A percentile compares a stretch with the other conserved stretches of the same genome.
phyloP scores from a whole-genome alignment of 2,113 vertebrate genomes.

The Jaculus jaculus region DNA sequence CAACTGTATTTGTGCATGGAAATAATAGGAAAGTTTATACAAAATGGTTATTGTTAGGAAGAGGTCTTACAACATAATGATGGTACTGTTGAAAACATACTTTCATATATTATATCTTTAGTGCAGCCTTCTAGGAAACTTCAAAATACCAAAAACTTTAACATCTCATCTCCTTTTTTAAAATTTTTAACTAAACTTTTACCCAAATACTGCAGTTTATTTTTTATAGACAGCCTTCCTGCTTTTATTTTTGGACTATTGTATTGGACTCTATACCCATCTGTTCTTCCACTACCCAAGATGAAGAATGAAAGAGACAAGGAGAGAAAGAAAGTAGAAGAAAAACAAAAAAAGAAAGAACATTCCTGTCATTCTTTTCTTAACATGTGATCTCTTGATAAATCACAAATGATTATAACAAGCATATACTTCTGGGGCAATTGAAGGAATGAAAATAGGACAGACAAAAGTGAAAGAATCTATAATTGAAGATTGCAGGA shows the following conservation, averaged over 20 bases:
- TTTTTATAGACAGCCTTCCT: background rate
- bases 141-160: background rate
- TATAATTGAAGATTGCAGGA: too few relatives aligned
- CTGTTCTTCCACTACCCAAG: background rate
- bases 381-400: background rate
- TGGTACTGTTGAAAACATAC: background rate
- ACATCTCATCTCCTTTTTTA: background rate
- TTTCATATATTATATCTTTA: background rate
- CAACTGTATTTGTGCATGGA: background rate
- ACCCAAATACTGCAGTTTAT: background rate
- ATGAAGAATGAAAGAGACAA: background rate
- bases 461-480: too few relatives aligned
- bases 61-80: background rate
- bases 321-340: background rate
- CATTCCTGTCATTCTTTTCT: background rate
- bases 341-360: background rate
- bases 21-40: background rate
- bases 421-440: background rate
- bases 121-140: background rate
- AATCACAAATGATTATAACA: background rate
- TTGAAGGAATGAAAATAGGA: conserved; percentile 4
- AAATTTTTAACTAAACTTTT: background rate
- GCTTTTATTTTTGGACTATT: background rate
- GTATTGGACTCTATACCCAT: background rate
- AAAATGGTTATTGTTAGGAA: background rate